Evolutionary conservation across 2,888 invertebrate genomes (phyloP).

Genomic region (Saturnia japonica): DNA sequence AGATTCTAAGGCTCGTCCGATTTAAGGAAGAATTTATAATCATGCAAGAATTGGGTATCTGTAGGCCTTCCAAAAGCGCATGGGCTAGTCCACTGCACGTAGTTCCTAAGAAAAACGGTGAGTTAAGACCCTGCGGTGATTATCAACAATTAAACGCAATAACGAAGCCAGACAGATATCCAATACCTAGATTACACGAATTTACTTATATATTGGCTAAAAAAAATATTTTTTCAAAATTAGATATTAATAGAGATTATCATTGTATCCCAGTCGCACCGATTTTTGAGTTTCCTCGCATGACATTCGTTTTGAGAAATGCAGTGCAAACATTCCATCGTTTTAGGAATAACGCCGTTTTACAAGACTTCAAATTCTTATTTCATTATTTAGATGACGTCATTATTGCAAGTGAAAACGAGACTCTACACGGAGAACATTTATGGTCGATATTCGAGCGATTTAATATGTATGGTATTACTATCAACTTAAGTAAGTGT

Average conservation of each 20-base stretch:
- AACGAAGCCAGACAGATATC: too few relatives aligned
- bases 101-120: too few relatives aligned
- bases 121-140: too few relatives aligned
- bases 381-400: slow-evolving; percentile 20
- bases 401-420: slow-evolving; percentile 8
- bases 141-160: too few relatives aligned
- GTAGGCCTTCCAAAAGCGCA: too few relatives aligned
- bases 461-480: slow-evolving; percentile 11
- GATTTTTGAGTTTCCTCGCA: slow-evolving; percentile 42
- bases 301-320: too few relatives aligned
- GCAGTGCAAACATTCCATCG: slow-evolving; percentile 18
- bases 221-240: slow-evolving; percentile 25
- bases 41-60: too few relatives aligned
- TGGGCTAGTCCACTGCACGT: too few relatives aligned
- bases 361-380: slow-evolving; percentile 16
- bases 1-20: too few relatives aligned
- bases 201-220: slow-evolving; percentile 23
- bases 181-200: slow-evolving; percentile 27
- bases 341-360: slow-evolving; percentile 13
- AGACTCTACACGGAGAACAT: slow-evolving; percentile 13
- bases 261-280: slow-evolving; percentile 19
- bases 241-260: slow-evolving; percentile 27
- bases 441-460: slow-evolving; percentile 12
- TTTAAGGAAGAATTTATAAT: too few relatives aligned
- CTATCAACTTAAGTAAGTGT: too few relatives aligned